Percentiles rank a stretch among this genome's conserved stretches.
Conservation (phyloP, 2,888 invertebrate genomes). For the Stramonita haemastoma region DNA sequence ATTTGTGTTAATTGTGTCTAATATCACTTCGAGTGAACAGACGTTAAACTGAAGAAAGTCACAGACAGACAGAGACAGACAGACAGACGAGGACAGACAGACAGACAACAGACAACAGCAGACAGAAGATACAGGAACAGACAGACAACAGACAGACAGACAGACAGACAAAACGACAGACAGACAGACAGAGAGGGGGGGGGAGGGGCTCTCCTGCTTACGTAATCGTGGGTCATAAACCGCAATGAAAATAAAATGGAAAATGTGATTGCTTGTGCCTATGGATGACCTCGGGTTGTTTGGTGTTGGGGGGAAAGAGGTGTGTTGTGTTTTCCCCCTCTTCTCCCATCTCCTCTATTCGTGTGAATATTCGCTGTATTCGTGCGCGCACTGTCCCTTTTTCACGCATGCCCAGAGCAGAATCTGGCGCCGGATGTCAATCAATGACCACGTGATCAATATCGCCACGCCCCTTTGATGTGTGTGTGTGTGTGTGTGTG, state of each 20-base stretch:
- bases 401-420: slow-evolving; percentile 3
- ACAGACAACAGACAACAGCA: no score
- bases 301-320: neutral
- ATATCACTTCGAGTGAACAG: no score
- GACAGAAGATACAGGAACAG: no score
- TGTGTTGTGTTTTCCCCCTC: slow-evolving; percentile 3
- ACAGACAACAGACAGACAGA: no score
- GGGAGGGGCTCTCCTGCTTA: neutral
- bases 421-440: neutral
- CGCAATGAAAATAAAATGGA: no score
- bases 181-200: neutral
- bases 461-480: neutral
- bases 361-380: neutral
- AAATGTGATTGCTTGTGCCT: neutral
- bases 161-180: neutral
- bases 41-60: no score
- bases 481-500: neutral
- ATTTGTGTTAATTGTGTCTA: no score
- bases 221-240: no score
- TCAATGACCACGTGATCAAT: slow-evolving; percentile 11
- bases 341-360: neutral
- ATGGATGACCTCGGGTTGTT: neutral
- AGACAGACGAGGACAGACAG: no score
- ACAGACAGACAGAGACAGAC: no score
- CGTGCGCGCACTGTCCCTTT: neutral